phyloP scores from a whole-genome alignment of 1,140 invertebrate species.

The Drosophila pectinifera region DNA sequence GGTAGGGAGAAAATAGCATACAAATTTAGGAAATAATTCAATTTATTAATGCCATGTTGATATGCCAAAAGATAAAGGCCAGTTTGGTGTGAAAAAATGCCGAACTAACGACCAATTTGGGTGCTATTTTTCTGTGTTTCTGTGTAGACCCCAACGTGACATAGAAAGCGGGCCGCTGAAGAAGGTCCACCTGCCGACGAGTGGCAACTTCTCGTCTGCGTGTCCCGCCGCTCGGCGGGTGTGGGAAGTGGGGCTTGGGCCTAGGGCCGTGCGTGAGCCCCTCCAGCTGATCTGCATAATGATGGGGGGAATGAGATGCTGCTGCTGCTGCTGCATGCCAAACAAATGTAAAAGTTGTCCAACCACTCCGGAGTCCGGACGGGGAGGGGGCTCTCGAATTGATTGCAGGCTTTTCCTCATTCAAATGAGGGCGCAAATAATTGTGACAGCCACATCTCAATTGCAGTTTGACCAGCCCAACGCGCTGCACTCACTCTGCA shows the following conservation, averaged over 20 bases:
- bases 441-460: constrained; percentile 31
- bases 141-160: constrained; percentile 62
- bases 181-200: constrained; percentile 64
- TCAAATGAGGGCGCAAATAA: constrained; percentile 36
- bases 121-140: constrained; percentile 33
- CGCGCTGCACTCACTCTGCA: background rate
- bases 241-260: constrained; percentile 48
- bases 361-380: too few relatives aligned
- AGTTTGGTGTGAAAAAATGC: constrained; percentile 22
- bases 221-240: constrained; percentile 4
- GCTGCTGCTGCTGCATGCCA: constrained; percentile 13
- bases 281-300: constrained; percentile 67
- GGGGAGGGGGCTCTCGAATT: constrained; percentile 50
- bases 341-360: constrained; percentile 76
- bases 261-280: constrained; percentile 39
- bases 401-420: constrained; percentile 57
- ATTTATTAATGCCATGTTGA: constrained; percentile 9
- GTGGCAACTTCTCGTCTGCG: constrained; percentile 60
- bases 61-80: constrained; percentile 4
- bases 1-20: background rate
- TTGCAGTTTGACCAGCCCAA: constrained; percentile 47
- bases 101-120: constrained; percentile 26
- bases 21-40: background rate
- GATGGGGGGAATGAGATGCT: constrained; percentile 36
- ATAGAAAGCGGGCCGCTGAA: constrained; percentile 45